phyloP scores from a whole-genome alignment of 2,797 vertebrate genomes.

The Myotis vivesi region DNA sequence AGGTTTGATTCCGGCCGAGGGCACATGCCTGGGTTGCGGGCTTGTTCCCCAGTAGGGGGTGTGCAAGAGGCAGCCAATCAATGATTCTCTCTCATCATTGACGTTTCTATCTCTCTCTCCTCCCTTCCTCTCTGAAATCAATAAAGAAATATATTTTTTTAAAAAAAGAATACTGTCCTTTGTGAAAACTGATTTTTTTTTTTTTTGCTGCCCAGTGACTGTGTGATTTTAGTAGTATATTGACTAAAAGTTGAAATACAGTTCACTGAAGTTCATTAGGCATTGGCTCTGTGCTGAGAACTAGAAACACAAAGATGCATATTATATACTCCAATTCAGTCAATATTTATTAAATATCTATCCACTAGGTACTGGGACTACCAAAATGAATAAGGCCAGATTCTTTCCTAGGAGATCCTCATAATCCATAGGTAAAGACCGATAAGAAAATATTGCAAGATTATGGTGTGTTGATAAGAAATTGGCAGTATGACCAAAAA shows the following conservation, averaged over 20 bases:
- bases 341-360: neutral
- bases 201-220: neutral
- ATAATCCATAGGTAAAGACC: neutral
- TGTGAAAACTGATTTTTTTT: neutral
- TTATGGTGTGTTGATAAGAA: neutral
- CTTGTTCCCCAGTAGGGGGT: no score
- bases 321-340: neutral
- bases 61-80: no score
- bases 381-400: neutral
- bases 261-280: neutral
- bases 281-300: neutral
- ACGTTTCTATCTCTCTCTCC: no score
- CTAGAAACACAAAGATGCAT: neutral
- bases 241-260: neutral
- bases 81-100: no score
- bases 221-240: neutral
- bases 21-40: no score
- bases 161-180: constrained; percentile 1
- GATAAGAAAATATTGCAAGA: neutral
- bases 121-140: no score
- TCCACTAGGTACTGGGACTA: neutral
- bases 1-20: no score
- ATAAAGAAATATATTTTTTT: no score
- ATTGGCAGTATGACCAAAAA: neutral
- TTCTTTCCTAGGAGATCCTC: neutral